Base-by-base conservation (phyloP, 2,888 invertebrate genomes). In the Megamerina dolium region DNA sequence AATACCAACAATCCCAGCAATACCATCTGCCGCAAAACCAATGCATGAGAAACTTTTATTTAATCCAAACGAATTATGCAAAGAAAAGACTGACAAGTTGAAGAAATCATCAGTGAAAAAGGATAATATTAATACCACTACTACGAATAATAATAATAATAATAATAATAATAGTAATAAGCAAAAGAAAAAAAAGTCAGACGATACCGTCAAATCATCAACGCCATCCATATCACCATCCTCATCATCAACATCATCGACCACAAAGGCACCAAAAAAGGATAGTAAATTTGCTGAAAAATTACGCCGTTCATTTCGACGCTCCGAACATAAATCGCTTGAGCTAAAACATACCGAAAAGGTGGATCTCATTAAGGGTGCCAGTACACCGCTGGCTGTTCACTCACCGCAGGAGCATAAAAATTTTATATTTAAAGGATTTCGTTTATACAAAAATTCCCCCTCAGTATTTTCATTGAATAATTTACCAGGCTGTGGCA, bases 1-100 rank as follows among this genome's bases (percentile, higher is more conserved):
- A 29, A 33, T 16, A 37, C 18, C 13, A 31, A 30, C 13, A 31
- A 41, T 27, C 36, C 31, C 47, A 38, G 17, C 36, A 41, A 41
- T 26, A 44, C 21, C 23, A 50, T 16, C 31, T 27, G 34, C 26
- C n/a, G 17, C 40, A 37, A 16, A 3, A 17, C 39, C 32, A 59
- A 65, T 64, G 65, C 65, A 65, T 51, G 65, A 65, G 45, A 65
- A 63, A 60, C 54, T 63, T 13, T 37, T 61, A 41, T 64, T 57
- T 31, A 56, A 54, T 61, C 55, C 48, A 52, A 16, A 48, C 46
- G 18, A 49, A 51, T 16, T 46, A 44, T 44, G 44, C 18, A 48
- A 55, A 44, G 56, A 53, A 31, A 59, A 59, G 53, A 41, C 36
- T 47, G 58, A 59, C 38, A 63, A 58, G 45, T 27, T 45, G 19